Evolutionary conservation across 2,888 invertebrate genomes (phyloP), one percentile per base, ranked within the genome.

Genomic region (Esperia sulphurella): DNA sequence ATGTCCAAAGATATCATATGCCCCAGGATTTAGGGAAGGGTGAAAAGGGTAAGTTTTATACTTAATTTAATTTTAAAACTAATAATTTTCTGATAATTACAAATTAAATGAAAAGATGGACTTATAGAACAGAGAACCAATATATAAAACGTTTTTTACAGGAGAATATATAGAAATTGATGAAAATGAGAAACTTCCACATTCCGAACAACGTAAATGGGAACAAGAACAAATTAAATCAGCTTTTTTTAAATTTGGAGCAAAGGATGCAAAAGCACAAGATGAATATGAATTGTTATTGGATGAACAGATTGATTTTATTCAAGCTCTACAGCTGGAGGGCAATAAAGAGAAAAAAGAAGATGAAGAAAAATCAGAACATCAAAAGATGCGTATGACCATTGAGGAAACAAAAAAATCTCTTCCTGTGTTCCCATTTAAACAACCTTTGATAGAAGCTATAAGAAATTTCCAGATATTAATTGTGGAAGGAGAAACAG

Each of bases 401-500:
- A 94, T 99, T 58, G 94, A 95, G 67, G 99, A 99, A 88, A 97
- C 97, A 0, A 95, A 97, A 65, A 94, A 92, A 71, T 97, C 97
- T 54, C 89, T 99, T 47, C 99, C 99, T 0, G 97, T 99, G 46
- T 99, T 92, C 87, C 96, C 97, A 0, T 99, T 98, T 71, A 93
- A 92, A 73, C 92, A 96, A 40, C 95, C 96, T 71, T 91, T 99
- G 21, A 94, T 99, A 61, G 92, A 94, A 63, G 98, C 99, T 9
- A 95, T 99, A n/a, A 92, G 89, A 68, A 94, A 95, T 55, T 95
- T 96, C 83, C 96, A 97, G 85, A 92, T 97, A 57, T 87, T 99
- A 21, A 98, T 99, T 62, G 96, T 99, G 53, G 98, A 98, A 89
- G 99, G 99, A 47, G 98, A 99, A 90, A 99, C 99, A 6, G 99